Evolutionary conservation across 2,888 invertebrate species (phyloP).

Genomic region (Griposia aprilina): DNA sequence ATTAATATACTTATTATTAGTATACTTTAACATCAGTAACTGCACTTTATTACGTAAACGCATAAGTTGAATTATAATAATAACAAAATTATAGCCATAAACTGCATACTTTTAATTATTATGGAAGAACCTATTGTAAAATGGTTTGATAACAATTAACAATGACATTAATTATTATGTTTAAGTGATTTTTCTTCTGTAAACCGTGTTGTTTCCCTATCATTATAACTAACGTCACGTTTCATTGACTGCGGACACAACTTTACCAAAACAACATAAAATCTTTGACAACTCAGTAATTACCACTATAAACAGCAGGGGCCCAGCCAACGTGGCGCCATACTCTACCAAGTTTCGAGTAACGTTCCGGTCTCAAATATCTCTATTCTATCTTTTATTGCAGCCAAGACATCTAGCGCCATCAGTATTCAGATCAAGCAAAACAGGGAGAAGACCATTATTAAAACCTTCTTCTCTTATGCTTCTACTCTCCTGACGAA

Average conservation of each 20-base stretch:
- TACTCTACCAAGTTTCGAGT: neutral
- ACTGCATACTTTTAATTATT: neutral
- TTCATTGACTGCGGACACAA: neutral
- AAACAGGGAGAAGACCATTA: no score
- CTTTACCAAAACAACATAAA: constrained; percentile 15
- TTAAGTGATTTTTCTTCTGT: constrained; percentile 17
- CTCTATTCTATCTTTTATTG: neutral
- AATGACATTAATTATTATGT: neutral
- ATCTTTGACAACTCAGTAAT: constrained; percentile 4
- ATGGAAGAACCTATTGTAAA: neutral
- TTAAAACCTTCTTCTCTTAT: no score
- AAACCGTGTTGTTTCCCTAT: neutral
- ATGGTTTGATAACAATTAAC: neutral
- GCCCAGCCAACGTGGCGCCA: neutral
- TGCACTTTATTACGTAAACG: neutral
- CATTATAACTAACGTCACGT: neutral
- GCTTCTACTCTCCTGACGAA: no score
- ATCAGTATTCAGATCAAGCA: neutral
- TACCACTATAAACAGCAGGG: constrained; percentile 10
- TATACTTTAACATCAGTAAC: neutral
- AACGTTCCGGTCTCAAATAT: neutral
- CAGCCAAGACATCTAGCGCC: neutral
- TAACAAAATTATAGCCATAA: neutral
- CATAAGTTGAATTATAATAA: neutral
- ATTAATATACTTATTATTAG: no score